Conservation (phyloP, 2,797 vertebrate species). For the Limosa lapponica region DNA sequence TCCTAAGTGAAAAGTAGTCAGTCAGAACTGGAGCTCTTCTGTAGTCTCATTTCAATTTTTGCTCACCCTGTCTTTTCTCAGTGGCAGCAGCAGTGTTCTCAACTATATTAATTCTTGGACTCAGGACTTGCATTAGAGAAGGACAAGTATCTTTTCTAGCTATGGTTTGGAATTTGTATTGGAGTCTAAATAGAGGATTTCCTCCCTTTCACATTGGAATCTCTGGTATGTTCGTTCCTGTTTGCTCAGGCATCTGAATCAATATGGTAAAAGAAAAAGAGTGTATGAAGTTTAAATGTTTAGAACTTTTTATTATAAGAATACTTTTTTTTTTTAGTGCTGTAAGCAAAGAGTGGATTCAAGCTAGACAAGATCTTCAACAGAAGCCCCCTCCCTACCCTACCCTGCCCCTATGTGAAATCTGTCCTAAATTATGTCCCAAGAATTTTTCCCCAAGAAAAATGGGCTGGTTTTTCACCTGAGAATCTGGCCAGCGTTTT, state of each 20-base stretch:
- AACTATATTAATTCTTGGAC: neutral
- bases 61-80: neutral
- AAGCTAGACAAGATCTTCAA: neutral
- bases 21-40: neutral
- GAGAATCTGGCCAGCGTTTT: neutral
- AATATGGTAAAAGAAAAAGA: constrained; percentile 56
- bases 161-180: constrained; percentile 35
- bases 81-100: neutral
- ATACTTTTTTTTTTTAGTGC: neutral
- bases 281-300: neutral
- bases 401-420: neutral
- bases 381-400: neutral
- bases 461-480: neutral
- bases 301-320: neutral
- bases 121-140: neutral
- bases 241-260: constrained; percentile 44
- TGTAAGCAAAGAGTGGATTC: neutral
- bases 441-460: neutral
- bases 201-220: constrained; percentile 70
- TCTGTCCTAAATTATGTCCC: neutral
- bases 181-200: constrained; percentile 70
- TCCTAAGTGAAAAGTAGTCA: neutral
- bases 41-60: neutral
- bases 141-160: constrained; percentile 5
- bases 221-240: constrained; percentile 64